Base-by-base conservation (phyloP, 2,888 invertebrate genomes). In the Petrolisthes manimaculis region DNA sequence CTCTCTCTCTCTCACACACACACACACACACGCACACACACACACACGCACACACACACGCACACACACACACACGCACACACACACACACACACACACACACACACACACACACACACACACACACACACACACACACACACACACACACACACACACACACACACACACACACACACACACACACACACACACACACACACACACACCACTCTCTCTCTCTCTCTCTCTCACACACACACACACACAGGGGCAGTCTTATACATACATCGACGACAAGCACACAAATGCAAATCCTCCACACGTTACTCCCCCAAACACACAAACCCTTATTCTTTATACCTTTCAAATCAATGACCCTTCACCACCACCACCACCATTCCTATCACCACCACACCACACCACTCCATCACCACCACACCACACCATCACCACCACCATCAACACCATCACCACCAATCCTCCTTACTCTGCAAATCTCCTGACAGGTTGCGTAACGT, bases 91-190 rank as follows among this genome's bases (percentile, higher is more conserved):
- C 54, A 14, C n/a, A 21, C 3, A n/a, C 80, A 56, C 80, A 56
- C 82, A 37, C 82, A 14, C 69, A 37, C 82, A 67, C 82, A 37
- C 69, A 37, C 67, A 61, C 81, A 56, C 61, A 21, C 81, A 56
- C 61, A 21, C 61, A 56, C 81, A 56, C 81, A 56, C 56, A 21
- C 81, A 56, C 80, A 53, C 79, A 53, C 79, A 53, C 79, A 53
- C 79, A 53, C 79, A 12, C 53, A 51, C 79, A 51, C 53, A 14
- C 14, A 21, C 53, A 21, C 8, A 18, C 74, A 21, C n/a, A 12
- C 8, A 5, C n/a, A 18, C n/a, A 21, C n/a, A 61, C n/a, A 12
- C 74, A 18, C 74, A 21, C 12, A 18, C 21, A 21, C 12, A 21
- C 18, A 3, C 3, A 3, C 12, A n/a, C 37, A n/a, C 75, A n/a